Percentiles rank a stretch among this genome's conserved stretches.
Evolutionary conservation across 2,797 vertebrate genomes (phyloP).

Genomic region (Tympanoctomys barrerae): DNA sequence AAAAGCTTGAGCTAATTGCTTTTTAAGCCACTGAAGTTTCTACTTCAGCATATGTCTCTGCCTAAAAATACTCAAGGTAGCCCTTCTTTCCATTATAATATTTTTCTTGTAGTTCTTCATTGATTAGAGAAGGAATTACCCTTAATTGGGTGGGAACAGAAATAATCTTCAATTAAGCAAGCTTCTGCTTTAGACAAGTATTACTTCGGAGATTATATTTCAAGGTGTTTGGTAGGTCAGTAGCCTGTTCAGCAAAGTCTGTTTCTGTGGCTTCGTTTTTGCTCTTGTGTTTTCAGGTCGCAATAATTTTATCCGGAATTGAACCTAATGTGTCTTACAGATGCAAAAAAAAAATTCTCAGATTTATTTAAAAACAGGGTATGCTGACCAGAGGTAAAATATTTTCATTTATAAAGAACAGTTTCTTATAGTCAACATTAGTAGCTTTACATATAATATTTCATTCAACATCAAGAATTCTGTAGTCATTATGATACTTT

Average conservation of each 20-base stretch:
- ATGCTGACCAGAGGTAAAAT: background rate
- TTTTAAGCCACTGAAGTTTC: constrained; percentile 62
- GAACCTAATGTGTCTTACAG: background rate
- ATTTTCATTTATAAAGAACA: background rate
- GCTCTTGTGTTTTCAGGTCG: background rate
- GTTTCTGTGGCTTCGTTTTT: background rate
- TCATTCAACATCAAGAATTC: background rate
- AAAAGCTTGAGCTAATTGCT: constrained; percentile 67
- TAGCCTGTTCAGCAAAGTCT: background rate
- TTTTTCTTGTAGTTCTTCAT: constrained; percentile 34
- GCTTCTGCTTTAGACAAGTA: background rate
- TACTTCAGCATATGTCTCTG: constrained; percentile 51
- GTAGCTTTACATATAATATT: background rate
- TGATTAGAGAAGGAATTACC: constrained; percentile 49
- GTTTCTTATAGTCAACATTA: background rate
- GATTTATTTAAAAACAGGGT: background rate
- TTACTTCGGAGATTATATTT: constrained; percentile 5
- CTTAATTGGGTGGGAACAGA: background rate
- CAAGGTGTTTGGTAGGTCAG: background rate
- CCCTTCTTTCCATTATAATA: background rate
- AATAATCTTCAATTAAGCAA: background rate
- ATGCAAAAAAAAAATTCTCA: background rate
- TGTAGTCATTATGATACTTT: background rate
- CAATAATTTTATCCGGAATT: background rate
- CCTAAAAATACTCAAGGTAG: constrained; percentile 41